phyloP scores from a whole-genome alignment of 2,888 invertebrate species.

The Drosophila sordidapex region DNA sequence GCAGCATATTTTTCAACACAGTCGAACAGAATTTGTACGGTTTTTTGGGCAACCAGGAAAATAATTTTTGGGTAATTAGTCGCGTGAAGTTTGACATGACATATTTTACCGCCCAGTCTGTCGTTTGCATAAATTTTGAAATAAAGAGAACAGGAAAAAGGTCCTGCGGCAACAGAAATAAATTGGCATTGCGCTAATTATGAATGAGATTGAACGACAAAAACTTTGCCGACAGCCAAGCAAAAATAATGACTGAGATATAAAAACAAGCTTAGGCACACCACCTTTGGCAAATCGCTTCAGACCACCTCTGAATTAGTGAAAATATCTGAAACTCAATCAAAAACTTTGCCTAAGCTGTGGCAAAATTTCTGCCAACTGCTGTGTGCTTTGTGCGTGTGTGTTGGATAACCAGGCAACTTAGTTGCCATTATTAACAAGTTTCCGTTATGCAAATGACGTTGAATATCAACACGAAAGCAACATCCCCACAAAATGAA shows the following conservation, averaged over 20 bases:
- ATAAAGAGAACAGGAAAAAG: constrained; percentile 17
- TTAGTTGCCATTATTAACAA: constrained; percentile 57
- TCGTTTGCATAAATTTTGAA: constrained; percentile 44
- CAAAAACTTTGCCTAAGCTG: constrained; percentile 53
- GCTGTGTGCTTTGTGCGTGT: constrained; percentile 13
- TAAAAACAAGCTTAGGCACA: constrained; percentile 37
- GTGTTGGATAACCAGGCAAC: constrained; percentile 38
- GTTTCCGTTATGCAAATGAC: constrained; percentile 55
- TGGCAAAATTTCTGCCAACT: constrained; percentile 46
- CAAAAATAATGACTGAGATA: constrained; percentile 35
- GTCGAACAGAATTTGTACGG: constrained; percentile 3
- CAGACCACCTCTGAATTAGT: constrained; percentile 23
- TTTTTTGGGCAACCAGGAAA: constrained; percentile 28
- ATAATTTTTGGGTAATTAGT: constrained; percentile 52
- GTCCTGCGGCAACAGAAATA: constrained; percentile 20
- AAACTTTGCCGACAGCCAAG: constrained; percentile 43
- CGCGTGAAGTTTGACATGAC: constrained; percentile 32
- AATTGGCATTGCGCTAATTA: constrained; percentile 45
- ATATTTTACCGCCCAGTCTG: constrained; percentile 15
- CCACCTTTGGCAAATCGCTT: constrained; percentile 46
- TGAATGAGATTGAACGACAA: constrained; percentile 42
- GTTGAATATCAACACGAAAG: constrained; percentile 24
- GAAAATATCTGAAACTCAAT: constrained; percentile 49
- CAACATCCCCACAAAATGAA: constrained; percentile 14
- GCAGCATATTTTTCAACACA: constrained; percentile 23